Base-by-base conservation (phyloP, 2,888 invertebrate genomes). In the Ophion costatus region DNA sequence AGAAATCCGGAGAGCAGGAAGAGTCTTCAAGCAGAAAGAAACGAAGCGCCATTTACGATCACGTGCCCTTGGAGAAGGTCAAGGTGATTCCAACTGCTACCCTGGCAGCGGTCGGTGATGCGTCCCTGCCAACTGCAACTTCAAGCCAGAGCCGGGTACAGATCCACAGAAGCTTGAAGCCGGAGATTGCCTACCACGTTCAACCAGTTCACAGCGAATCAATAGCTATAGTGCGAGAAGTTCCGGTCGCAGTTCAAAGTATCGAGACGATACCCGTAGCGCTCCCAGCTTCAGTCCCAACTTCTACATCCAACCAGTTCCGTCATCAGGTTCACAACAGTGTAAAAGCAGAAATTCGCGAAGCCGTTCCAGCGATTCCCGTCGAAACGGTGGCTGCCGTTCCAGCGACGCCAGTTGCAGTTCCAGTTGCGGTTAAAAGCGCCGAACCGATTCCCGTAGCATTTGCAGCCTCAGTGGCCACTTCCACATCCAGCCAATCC, bases 301-400 rank as follows among this genome's bases (percentile, higher is more conserved):
- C 94, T 9, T 92, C 94, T 11, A 87, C 90, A 9, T 89, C 89
- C 20, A 94, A 93, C 4, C 92, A 94, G 67, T 89, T 84, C 63
- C 88, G 88, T 71, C 80, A 86, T 76, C 90, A 90, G 80, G 69
- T 87, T 59, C 89, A 90, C 59, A 84, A 90, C 88, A 74, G 89
- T 66, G 51, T 71, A 56, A 79, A 59, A 69, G 29, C 70, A 24
- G 75, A 80, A 45, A 42, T 33, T 1, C 42, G 14, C 1, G 76
- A 64, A 51, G 66, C 77, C 11, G 64, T 80, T 29, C 66, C 51
- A 20, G 78, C 38, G 10, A 22, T 57, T 76, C 38, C 20, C 45
- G 59, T 66, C 33, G 63, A 73, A 51, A 63, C 71, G 22, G 61
- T 84, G 10, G 76, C 61, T 5, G 14, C 24, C 4, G 7, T 74